Base-by-base conservation (phyloP, 2,113 vertebrate species). In the Acrocephalus kingi region DNA sequence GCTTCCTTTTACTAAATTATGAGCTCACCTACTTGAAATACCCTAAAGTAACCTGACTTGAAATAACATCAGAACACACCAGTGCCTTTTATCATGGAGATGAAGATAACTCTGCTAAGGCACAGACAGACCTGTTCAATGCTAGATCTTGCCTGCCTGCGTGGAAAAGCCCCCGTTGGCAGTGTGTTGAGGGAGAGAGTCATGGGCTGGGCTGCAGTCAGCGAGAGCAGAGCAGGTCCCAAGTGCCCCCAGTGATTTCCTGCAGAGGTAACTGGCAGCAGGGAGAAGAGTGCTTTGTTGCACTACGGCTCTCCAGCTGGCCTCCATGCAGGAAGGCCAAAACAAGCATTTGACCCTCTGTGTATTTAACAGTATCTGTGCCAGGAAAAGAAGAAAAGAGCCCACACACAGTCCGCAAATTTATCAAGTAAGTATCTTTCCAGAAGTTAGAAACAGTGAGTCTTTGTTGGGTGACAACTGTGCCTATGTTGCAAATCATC, bases 281-380 rank as follows among this genome's bases (percentile, higher is more conserved):
- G 55, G 78, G 19, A 61, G 61, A 75, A 79, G 52, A 21, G 63
- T 7, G 39, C 63, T 83, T 87, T 90, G 48, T 84, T 86, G 52
- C 13, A 2, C 68, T 25, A 59, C 9, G 16, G 33, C 59, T 88
- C 76, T 95, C 64, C 94, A 96, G 83, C 52, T 93, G 93, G 84
- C 27, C 82, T 68, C 63, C 0, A 0, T 9, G 48, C 86, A 85
- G 75, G 73, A 89, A 83, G 79, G 93, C 78, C 43, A 83, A 86
- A 78, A 86, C 59, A 85, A 95, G 63, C 41, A 84, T 83, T 88
- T 90, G 72, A 83, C 75, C 87, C 63, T 88, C 71, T 90, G 88
- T 81, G 68, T 94, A 55, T 96, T 95, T 94, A 83, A 63, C 48
- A 90, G 88, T 75, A 95, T 49, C 68, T 63, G 39, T 75, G 75